Percentiles rank a stretch among this genome's conserved stretches.
These are phyloP conservation scores for Mugil cephalus DNA, from an alignment of 2,113 vertebrate species.

Conservation along the genomic window DNA sequence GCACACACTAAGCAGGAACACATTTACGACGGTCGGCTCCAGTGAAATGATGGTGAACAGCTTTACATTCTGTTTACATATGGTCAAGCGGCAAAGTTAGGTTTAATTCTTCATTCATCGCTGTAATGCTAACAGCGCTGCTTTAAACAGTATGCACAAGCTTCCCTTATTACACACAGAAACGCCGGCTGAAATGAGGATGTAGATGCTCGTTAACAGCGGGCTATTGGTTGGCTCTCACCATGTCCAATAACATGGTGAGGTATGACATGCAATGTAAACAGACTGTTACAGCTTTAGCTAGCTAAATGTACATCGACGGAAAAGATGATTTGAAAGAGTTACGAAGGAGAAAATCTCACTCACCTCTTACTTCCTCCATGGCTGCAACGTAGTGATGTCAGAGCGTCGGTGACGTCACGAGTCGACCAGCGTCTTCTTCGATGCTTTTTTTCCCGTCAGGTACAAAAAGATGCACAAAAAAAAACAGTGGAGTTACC, in stretches of 20 bases:
- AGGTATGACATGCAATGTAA: rapidly evolving
- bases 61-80: no score
- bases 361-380: slow-evolving; percentile 86
- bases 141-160: neutral
- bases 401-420: slow-evolving; percentile 69
- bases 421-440: neutral
- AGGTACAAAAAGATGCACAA: no score
- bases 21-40: no score
- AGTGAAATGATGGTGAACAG: neutral
- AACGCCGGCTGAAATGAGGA: slow-evolving; percentile 32
- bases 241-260: neutral
- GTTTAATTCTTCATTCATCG: neutral
- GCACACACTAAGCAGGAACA: slow-evolving; percentile 30
- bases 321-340: neutral
- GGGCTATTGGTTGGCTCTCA: neutral
- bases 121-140: neutral
- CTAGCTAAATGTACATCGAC: rapidly evolving
- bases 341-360: slow-evolving; percentile 10
- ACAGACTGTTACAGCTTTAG: rapidly evolving
- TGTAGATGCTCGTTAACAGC: neutral
- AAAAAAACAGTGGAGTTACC: no score
- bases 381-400: slow-evolving; percentile 73
- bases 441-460: neutral
- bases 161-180: neutral
- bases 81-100: no score